Evolutionary conservation across 1,140 invertebrate genomes (phyloP).

Genomic region (Macrostomum lignano): DNA sequence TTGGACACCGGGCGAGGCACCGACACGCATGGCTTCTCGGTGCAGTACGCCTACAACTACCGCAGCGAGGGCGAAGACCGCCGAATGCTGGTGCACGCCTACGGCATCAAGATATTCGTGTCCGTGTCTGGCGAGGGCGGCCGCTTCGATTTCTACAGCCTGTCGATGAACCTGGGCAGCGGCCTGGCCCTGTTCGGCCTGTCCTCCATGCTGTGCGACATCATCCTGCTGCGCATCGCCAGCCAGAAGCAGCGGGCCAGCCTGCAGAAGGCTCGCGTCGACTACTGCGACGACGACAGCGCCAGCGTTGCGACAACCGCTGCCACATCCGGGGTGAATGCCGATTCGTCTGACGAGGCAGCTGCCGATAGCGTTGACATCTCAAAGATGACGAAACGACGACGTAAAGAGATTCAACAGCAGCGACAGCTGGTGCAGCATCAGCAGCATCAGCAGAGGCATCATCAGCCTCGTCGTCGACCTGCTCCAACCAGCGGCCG

Average conservation of each 20-base stretch:
- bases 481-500: too few relatives aligned
- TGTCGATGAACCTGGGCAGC: conserved; percentile 9
- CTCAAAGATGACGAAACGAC: too few relatives aligned
- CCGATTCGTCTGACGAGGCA: too few relatives aligned
- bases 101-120: conserved; percentile 9
- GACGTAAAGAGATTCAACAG: too few relatives aligned
- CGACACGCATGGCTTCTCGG: conserved; percentile 20
- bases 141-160: conserved; percentile 8
- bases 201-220: conserved; percentile 29
- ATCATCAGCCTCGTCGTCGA: too few relatives aligned
- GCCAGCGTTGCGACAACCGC: too few relatives aligned
- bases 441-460: too few relatives aligned
- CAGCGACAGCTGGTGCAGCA: too few relatives aligned
- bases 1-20: conserved; percentile 6
- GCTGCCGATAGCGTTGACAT: too few relatives aligned
- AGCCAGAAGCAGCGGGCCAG: conserved; percentile 1
- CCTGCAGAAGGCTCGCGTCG: conserved; percentile 2
- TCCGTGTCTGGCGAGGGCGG: conserved; percentile 8
- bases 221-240: conserved; percentile 17
- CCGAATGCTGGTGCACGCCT: conserved; percentile 7
- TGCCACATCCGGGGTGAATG: too few relatives aligned
- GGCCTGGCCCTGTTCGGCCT: conserved; percentile 9
- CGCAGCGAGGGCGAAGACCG: neutral
- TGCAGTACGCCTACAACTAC: conserved; percentile 12
- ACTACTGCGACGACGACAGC: too few relatives aligned